Conservation (phyloP, 2,113 vertebrate genomes). For the Kryptolebias marmoratus region DNA sequence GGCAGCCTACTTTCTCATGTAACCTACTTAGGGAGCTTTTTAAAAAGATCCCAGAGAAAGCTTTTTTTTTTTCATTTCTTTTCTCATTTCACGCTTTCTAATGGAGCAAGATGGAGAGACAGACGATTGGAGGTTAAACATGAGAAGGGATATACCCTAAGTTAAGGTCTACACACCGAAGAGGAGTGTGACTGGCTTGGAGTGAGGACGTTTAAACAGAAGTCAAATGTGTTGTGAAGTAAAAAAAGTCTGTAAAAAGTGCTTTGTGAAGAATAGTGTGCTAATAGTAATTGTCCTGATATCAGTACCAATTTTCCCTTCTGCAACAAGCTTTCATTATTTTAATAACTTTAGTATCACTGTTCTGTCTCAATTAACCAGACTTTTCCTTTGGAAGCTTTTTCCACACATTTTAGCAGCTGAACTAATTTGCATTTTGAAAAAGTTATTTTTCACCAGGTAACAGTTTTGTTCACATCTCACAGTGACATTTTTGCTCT, state of each 20-base stretch:
- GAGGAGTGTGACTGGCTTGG: background rate
- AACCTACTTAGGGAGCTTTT: conserved; percentile 83
- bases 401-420: no score
- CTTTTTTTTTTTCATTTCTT: conserved; percentile 63
- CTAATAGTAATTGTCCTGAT: background rate
- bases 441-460: no score
- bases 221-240: conserved; percentile 7
- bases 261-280: background rate
- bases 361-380: no score
- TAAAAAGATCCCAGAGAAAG: conserved; percentile 80
- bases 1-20: conserved; percentile 81
- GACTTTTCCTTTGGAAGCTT: no score
- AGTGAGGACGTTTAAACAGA: background rate
- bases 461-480: no score
- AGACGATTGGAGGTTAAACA: conserved; percentile 48
- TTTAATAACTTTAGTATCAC: no score
- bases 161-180: conserved; percentile 20
- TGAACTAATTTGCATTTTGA: no score
- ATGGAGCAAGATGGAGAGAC: conserved; percentile 53
- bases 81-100: conserved; percentile 60
- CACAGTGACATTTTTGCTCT: no score
- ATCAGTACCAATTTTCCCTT: background rate
- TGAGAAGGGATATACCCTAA: conserved; percentile 40
- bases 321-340: no score
- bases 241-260: conserved; percentile 16